Base-by-base conservation (phyloP, 2,888 invertebrate genomes). In the Xylophagus ater region DNA sequence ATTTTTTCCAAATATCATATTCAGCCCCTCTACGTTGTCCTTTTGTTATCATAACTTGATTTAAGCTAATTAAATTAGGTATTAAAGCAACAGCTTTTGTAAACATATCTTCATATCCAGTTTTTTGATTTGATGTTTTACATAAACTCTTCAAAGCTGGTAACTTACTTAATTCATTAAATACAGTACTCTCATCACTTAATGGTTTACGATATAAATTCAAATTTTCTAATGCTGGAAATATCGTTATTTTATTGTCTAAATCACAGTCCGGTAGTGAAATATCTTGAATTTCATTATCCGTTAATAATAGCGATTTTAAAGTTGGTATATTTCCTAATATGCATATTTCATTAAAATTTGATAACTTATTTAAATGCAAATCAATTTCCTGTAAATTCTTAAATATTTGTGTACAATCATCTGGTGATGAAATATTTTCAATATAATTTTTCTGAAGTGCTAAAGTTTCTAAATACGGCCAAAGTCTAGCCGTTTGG, bases 1-100 rank as follows among this genome's bases (percentile, higher is more conserved):
- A 80, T 15, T 78, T 73, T 61, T 90, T 92, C 61, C 93, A 65
- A 54, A 93, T 90, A 66, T 93, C 93, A 44, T 88, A 83, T 55
- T 93, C 92, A 0, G 92, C 86, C 3, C 89, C 90, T 47, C 82
- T 74, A 37, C 89, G 74, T 42, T 86, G 78, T 40, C 78, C 77
- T 1, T 68, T 56, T 0, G 69, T 69, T 47, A 92, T 78, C 48
- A 69, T 63, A 2, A 78, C 76, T 23, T 83, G 80, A 65, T 86
- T 87, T 12, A 87, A 63, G 15, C 33, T 39, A 24, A 6, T 23
- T 12, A 39, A 19, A 3, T 33, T 10, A 6, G 70, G 74, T 54
- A 93, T 78, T 60, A 82, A 80, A n/a, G 87, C 89, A 15, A 87
- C 79, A 41, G 89, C 71, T 43, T 84, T 68, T 53, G 89, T 85